Evolutionary conservation across 2,797 vertebrate species (phyloP), one percentile per base, ranked within the genome.

Genomic region (Onychomys leucogaster): DNA sequence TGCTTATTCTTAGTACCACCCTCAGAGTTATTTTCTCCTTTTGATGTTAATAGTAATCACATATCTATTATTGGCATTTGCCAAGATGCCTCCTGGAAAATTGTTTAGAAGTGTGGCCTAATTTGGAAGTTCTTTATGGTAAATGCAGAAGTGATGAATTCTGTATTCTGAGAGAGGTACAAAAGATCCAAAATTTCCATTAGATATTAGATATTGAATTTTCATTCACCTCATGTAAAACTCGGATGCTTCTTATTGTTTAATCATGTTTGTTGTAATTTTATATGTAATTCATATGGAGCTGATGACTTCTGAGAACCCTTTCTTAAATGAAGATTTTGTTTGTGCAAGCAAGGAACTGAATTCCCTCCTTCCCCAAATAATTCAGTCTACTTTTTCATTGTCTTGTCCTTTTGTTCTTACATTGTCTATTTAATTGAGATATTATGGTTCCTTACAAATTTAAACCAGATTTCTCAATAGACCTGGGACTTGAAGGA

Each of bases 401-500:
- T 80, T 95, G 90, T 77, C 65, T 84, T 88, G n/a, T 78, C 65
- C 59, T 84, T 49, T 90, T 88, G 12, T 90, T 80, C 75, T 87
- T 94, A 69, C 41, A 75, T 65, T n/a, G 77, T 90, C 57, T 95
- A 87, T 85, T 89, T 92, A 97, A 97, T 59, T 92, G 93, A 97
- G 97, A 96, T 86, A 94, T 91, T 95, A 71, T 98, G 1, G 52
- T 5, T 41, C 34, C 52, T 80, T 89, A 55, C 12, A 80, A 95
- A 91, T 89, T 81, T 92, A 91, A 46, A 17, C 8, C n/a, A 76
- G 43, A 89, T 98, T 98, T 97, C 96, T 93, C 89, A 63, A 59
- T 57, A 84, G 71, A 77, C 0, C 73, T 78, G 37, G 93, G 55
- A 34, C 8, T 81, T 94, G 86, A 34, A 52, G 61, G 17, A 65